Base-by-base conservation (phyloP, 2,797 vertebrate species). In the Danio kyathit region DNA sequence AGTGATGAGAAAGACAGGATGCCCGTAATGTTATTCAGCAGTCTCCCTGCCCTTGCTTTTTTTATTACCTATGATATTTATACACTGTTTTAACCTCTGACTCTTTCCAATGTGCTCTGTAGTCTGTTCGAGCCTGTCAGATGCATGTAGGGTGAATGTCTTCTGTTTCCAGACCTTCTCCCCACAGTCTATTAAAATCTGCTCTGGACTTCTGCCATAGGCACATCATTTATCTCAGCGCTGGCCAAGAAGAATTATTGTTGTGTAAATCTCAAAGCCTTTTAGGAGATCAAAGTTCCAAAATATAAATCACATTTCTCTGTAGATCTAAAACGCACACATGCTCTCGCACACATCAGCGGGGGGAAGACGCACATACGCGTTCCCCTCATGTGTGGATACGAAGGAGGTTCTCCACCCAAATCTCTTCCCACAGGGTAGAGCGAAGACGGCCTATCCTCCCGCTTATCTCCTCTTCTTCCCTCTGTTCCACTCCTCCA, bases 241-340 rank as follows among this genome's bases (percentile, higher is more conserved):
- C 77, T 85, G 89, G 88, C 92, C 87, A 86, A 84, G 87, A 76
- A 90, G 91, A 94, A 89, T 93, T 92, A 93, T 91, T 92, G 90
- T 93, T 91, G 88, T 91, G 86, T 89, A 92, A 93, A 92, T 92
- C 90, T 88, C 85, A 81, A 87, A 92, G 87, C 88, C 90, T 92
- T 94, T 93, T 88, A 91, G 88, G 85, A 92, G 91, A 94, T 93
- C 91, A 94, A 92, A 93, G 92, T 89, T 92, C 87, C 85, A 84
- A 82, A 83, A 82, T 88, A 90, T 91, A 91, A 94, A 93, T 94
- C 91, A 91, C 64, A 81, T 89, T 88, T 87, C 83, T 85, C 82
- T 81, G 80, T 85, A 91, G 87, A 92, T 90, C 76, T 89, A 86
- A 87, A 78, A 60, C 7, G 40, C 82, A 57, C 48, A 75, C 56